Base-by-base conservation (phyloP, 2,113 vertebrate species). In the Cochlearius cochlearius region DNA sequence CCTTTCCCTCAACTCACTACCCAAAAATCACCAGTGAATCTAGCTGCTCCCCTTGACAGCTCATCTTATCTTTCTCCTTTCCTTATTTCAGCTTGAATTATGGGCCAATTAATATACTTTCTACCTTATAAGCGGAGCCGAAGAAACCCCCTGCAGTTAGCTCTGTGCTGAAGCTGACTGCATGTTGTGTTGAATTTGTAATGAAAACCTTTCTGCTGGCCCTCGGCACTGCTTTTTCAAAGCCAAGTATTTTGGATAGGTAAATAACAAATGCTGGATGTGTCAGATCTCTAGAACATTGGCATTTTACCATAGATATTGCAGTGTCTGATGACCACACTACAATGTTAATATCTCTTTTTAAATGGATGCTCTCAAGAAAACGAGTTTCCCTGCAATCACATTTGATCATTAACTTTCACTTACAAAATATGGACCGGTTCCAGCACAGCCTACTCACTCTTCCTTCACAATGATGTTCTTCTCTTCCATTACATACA, bases 81-180 rank as follows among this genome's bases (percentile, higher is more conserved):
- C 73, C 56, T 93, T 90, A 72, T 83, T 96, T 68, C 91, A 93
- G 62, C 26, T 76, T 92, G 88, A 96, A 94, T 93, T 93, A 96
- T 69, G 81, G 81, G 52, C 21, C 56, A 96, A 66, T 96, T 95
- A 95, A 90, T 95, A 80, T 7, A 69, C 41, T 88, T 92, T 38
- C 81, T 68, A 76, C 53, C 63, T 90, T 47, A 8, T 16, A 79
- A 95, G 59, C 2, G 1, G 20, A 86, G 85, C 78, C 90, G 80
- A 43, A 88, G 79, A 76, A 94, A 47, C 52, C 60, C 75, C 38
- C 64, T 81, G 55, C 77, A 60, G 58, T 66, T 41, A 86, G 81
- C 45, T 88, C 66, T 5, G 3, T 50, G 45, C 84, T 79, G 77
- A 49, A 91, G 81, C 81, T 92, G 72, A 50, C 59, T 75, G 77